phyloP scores from a whole-genome alignment of 2,888 invertebrate species.

The Cantharis nigra region DNA sequence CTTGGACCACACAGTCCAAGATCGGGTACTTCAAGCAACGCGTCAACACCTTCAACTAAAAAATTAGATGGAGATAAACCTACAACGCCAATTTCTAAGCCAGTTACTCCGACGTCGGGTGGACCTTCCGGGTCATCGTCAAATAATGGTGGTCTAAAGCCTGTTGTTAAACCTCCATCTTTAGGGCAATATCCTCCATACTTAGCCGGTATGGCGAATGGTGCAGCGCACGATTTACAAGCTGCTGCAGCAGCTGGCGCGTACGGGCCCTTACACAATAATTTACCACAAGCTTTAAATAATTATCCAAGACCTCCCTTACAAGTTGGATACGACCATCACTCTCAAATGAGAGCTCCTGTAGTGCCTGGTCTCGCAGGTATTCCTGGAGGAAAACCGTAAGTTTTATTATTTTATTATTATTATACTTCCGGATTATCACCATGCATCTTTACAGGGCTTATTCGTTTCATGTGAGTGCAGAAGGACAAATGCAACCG shows the following conservation, averaged over 20 bases:
- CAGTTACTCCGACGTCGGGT: conserved; percentile 81
- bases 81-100: conserved; percentile 88
- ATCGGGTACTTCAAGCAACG: conserved; percentile 87
- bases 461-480: conserved; percentile 92
- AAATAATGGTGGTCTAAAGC: conserved; percentile 58
- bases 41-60: conserved; percentile 87
- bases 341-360: conserved; percentile 69
- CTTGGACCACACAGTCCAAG: conserved; percentile 72
- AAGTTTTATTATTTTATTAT: conserved; percentile 58
- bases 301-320: conserved; percentile 69
- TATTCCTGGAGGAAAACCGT: conserved; percentile 85
- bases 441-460: conserved; percentile 67
- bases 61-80: conserved; percentile 85
- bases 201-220: conserved; percentile 57
- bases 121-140: conserved; percentile 50
- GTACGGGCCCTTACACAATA: conserved; percentile 65
- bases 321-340: conserved; percentile 70
- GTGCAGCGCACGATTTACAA: conserved; percentile 67
- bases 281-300: conserved; percentile 67
- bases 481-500: conserved; percentile 87
- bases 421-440: neutral
- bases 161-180: conserved; percentile 60
- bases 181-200: conserved; percentile 67
- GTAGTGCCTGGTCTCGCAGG: conserved; percentile 68
- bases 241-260: conserved; percentile 57